Conservation (phyloP, 2,113 vertebrate species). For the Phrynosoma blainvillii region DNA sequence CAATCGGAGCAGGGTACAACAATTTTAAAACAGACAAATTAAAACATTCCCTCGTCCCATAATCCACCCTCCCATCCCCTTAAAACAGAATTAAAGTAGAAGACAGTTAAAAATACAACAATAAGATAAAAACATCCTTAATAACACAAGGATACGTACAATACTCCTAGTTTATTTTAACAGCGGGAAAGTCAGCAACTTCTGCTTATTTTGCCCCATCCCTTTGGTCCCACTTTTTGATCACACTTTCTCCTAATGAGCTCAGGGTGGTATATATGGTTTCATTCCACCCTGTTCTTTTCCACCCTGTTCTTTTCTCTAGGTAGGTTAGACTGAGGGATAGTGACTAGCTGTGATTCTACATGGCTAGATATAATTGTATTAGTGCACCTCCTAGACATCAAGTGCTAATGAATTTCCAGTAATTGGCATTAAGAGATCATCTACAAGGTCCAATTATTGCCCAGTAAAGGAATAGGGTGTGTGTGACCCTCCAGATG, state of each 20-base stretch:
- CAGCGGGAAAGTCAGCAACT: neutral
- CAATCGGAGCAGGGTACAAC: no score
- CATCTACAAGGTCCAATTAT: conserved; percentile 25
- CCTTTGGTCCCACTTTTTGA: neutral
- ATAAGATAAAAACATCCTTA: no score
- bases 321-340: neutral
- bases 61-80: no score
- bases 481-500: neutral
- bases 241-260: neutral
- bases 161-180: neutral
- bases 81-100: no score
- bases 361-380: neutral
- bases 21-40: no score
- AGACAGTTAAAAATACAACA: no score
- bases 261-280: neutral
- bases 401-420: neutral
- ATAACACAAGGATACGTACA: no score
- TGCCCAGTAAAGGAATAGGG: neutral
- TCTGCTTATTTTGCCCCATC: neutral
- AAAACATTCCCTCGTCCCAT: no score
- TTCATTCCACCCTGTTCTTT: neutral
- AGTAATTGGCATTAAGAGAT: neutral
- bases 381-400: neutral
- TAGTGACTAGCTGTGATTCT: neutral
- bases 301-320: neutral